A percentile compares a stretch with the other conserved stretches of the same genome.
These are phyloP conservation scores for Etia nguti DNA, from an alignment of 2,113 vertebrate species.

Conservation along the genomic window DNA sequence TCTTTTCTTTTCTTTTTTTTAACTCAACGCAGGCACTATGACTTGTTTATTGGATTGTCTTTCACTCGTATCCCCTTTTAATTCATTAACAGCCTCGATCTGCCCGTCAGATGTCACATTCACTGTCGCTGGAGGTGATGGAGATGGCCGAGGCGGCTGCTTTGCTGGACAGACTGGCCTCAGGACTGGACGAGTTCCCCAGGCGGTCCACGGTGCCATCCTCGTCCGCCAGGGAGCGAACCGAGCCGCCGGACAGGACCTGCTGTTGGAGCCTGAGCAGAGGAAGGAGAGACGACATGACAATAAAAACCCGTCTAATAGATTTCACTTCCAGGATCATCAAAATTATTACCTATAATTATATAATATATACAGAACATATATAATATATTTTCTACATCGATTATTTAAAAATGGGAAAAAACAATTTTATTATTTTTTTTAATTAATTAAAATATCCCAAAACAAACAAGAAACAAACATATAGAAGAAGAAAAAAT, in stretches of 20 bases:
- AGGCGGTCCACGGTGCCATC: constrained; percentile 83
- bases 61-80: constrained; percentile 53
- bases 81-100: constrained; percentile 33
- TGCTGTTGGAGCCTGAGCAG: constrained; percentile 92
- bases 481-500: neutral
- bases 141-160: constrained; percentile 96
- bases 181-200: constrained; percentile 87
- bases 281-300: neutral
- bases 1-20: neutral
- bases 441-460: neutral
- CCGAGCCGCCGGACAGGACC: constrained; percentile 87
- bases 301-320: neutral
- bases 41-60: constrained; percentile 75
- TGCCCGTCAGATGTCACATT: constrained; percentile 92
- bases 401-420: neutral
- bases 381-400: neutral
- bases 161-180: constrained; percentile 93
- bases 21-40: constrained; percentile 71
- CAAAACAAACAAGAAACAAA: neutral
- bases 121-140: constrained; percentile 99
- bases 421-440: neutral
- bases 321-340: neutral
- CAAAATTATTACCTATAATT: neutral
- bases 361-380: neutral
- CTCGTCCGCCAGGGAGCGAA: constrained; percentile 83